phyloP scores from a whole-genome alignment of 2,113 vertebrate genomes.

The Haplochromis burtoni region DNA sequence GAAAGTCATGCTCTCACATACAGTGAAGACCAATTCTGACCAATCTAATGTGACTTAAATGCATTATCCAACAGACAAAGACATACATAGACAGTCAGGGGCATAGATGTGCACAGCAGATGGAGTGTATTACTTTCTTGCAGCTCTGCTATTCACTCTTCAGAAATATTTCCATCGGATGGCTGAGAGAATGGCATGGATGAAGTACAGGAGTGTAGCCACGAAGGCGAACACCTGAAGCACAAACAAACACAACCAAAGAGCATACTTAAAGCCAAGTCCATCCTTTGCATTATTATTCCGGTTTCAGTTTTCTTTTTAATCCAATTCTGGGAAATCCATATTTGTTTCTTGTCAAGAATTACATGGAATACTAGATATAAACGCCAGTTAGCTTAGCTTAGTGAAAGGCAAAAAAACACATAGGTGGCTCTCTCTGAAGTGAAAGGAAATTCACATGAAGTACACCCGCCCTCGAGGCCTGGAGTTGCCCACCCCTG shows the following conservation, averaged over 20 bases:
- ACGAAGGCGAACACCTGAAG: slow-evolving; percentile 76
- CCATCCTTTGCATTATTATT: neutral
- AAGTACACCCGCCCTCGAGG: neutral
- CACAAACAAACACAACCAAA: neutral
- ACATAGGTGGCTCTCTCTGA: neutral
- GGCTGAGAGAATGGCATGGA: slow-evolving; percentile 72
- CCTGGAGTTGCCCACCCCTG: too few relatives aligned
- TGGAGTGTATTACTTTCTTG: neutral
- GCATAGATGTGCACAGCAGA: neutral
- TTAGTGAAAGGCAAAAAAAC: neutral
- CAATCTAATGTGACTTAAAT: neutral
- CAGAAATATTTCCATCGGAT: slow-evolving; percentile 69
- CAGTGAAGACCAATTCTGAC: neutral
- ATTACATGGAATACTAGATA: neutral
- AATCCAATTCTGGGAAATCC: neutral
- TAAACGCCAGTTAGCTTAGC: neutral
- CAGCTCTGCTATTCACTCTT: neutral
- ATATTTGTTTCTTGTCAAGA: neutral
- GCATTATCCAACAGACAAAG: neutral
- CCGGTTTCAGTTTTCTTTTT: accelerated
- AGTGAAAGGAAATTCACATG: neutral
- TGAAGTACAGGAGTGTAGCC: slow-evolving; percentile 74
- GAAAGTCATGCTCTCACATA: neutral
- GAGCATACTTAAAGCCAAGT: neutral
- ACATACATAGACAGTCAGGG: neutral